A percentile compares a stretch with the other conserved stretches of the same genome.
Evolutionary conservation across 2,797 vertebrate genomes (phyloP).

Genomic region (Euthynnus affinis): DNA sequence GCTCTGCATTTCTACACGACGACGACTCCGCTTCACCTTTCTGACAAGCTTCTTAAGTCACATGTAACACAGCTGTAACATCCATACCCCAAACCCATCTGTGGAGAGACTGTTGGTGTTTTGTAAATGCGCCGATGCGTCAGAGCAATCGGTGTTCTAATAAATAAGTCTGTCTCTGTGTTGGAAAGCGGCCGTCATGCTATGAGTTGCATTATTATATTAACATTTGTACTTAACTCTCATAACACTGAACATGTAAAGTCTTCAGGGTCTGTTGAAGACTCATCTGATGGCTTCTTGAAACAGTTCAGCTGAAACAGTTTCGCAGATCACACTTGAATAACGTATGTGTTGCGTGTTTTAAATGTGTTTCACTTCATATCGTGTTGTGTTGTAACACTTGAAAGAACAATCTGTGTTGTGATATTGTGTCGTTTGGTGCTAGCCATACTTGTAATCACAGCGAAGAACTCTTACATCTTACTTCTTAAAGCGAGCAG

Average conservation of each 20-base stretch:
- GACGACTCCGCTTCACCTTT: slow-evolving; percentile 14
- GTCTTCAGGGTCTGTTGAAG: slow-evolving; percentile 1
- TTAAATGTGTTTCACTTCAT: neutral
- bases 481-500: slow-evolving; percentile 13
- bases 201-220: neutral
- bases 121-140: neutral
- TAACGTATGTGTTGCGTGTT: neutral
- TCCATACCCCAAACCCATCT: neutral
- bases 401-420: neutral
- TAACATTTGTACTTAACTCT: neutral
- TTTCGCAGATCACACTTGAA: neutral
- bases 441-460: neutral
- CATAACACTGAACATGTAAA: neutral
- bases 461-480: neutral
- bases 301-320: neutral
- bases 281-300: neutral
- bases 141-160: neutral
- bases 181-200: neutral
- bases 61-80: slow-evolving; percentile 27
- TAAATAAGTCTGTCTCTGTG: slow-evolving; percentile 12
- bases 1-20: neutral
- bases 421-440: neutral
- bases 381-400: neutral
- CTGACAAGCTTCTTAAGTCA: slow-evolving; percentile 8
- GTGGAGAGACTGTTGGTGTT: neutral